Percentiles rank a stretch among this genome's conserved stretches.
These are phyloP conservation scores for Geococcyx californianus DNA, from an alignment of 2,113 vertebrate genomes.

Conservation along the genomic window DNA sequence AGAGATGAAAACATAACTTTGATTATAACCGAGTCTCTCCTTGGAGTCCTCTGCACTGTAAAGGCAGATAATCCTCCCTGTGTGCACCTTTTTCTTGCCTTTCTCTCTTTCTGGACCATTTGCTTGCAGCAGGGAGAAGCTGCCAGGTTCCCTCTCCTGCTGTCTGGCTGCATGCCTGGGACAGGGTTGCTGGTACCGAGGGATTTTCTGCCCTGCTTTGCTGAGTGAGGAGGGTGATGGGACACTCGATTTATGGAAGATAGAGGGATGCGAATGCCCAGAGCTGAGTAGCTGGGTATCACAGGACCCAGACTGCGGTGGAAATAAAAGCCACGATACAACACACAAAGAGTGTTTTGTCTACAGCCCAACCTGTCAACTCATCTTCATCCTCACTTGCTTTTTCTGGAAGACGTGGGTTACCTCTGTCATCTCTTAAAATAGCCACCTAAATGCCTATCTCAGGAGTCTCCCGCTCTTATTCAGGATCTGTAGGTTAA, in stretches of 20 bases:
- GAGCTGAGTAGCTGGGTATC: background rate
- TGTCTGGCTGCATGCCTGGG: background rate
- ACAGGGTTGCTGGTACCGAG: background rate
- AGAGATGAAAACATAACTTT: background rate
- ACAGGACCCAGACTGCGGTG: background rate
- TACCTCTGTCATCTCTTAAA: background rate
- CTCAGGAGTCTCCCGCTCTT: background rate
- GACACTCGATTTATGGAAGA: fast-evolving
- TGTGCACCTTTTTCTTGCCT: background rate
- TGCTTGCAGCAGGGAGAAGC: background rate
- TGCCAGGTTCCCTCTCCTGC: background rate
- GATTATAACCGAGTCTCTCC: background rate
- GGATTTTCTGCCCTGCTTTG: background rate
- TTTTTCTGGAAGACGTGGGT: background rate
- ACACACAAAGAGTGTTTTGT: background rate
- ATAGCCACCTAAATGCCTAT: background rate
- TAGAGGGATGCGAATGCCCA: background rate
- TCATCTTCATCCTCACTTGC: background rate
- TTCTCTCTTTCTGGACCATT: background rate
- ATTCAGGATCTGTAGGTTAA: background rate
- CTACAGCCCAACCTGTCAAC: background rate
- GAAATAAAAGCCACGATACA: background rate
- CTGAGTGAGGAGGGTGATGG: background rate
- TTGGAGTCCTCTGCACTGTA: background rate
- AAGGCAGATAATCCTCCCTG: background rate